phyloP scores from a whole-genome alignment of 2,113 vertebrate genomes.

The Barnardius zonarius region DNA sequence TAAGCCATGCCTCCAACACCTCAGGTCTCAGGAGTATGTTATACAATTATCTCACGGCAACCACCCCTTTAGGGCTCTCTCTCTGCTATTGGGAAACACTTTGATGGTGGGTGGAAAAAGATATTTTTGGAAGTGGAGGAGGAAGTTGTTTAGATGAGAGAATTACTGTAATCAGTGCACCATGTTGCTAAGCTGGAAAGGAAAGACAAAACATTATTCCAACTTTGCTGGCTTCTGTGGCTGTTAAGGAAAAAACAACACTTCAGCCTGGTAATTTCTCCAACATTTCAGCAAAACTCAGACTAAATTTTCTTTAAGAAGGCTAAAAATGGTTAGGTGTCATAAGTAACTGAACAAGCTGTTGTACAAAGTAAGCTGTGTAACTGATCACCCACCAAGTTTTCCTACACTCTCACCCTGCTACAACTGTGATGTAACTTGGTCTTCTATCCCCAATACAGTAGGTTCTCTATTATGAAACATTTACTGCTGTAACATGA shows the following conservation, averaged over 20 bases:
- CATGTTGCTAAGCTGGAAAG: background rate
- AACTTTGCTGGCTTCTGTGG: background rate
- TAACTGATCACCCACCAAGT: background rate
- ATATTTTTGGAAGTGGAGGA: slow-evolving; percentile 39
- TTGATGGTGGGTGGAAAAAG: slow-evolving; percentile 21
- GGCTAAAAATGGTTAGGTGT: background rate
- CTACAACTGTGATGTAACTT: background rate
- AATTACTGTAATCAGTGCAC: background rate
- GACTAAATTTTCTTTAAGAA: background rate
- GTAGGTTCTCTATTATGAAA: background rate
- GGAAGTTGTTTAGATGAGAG: slow-evolving; percentile 17
- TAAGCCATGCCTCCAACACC: background rate
- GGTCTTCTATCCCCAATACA: background rate
- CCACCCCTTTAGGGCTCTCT: background rate
- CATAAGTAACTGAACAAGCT: background rate
- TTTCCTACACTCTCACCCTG: background rate
- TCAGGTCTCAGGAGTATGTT: slow-evolving; percentile 10
- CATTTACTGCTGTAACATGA: background rate
- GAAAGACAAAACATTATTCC: background rate
- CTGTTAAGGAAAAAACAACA: background rate
- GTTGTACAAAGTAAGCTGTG: background rate
- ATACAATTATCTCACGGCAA: slow-evolving; percentile 51
- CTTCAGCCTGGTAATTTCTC: background rate
- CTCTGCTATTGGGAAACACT: slow-evolving; percentile 34
- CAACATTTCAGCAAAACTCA: background rate